These are phyloP conservation scores for Wiebesia pumilae DNA, from an alignment of 1,140 invertebrate species.

Conservation along the genomic window DNA sequence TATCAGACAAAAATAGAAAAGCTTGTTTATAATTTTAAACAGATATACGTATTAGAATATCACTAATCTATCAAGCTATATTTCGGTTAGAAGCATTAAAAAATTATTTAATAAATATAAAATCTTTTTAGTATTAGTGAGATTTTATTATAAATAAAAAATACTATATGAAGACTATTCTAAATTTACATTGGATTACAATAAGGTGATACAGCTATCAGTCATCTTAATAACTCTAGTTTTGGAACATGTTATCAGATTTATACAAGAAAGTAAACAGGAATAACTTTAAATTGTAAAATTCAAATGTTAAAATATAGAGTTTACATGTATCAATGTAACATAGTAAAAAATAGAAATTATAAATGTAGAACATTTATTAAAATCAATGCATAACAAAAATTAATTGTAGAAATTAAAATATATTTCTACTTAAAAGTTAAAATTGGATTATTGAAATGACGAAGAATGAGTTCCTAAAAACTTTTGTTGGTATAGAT, in stretches of 20 bases:
- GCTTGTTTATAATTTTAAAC: not conserved
- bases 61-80: not conserved
- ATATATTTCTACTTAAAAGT: not conserved
- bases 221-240: not conserved
- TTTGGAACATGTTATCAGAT: not conserved
- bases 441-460: not conserved
- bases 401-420: not conserved
- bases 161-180: not conserved
- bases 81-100: not conserved
- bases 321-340: not conserved
- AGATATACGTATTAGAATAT: not conserved
- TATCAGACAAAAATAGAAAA: not conserved
- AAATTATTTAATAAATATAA: not conserved
- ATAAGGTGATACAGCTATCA: not conserved
- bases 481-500: not conserved
- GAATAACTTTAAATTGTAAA: not conserved
- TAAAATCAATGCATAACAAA: not conserved
- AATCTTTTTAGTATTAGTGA: not conserved
- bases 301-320: not conserved
- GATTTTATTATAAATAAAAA: not conserved
- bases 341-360: not conserved
- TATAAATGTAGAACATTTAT: not conserved
- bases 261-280: not conserved
- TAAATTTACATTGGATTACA: not conserved
- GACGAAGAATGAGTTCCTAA: not conserved